A percentile compares a stretch with the other conserved stretches of the same genome.
phyloP scores from a whole-genome alignment of 2,797 vertebrate species.

The Poecilia wingei region DNA sequence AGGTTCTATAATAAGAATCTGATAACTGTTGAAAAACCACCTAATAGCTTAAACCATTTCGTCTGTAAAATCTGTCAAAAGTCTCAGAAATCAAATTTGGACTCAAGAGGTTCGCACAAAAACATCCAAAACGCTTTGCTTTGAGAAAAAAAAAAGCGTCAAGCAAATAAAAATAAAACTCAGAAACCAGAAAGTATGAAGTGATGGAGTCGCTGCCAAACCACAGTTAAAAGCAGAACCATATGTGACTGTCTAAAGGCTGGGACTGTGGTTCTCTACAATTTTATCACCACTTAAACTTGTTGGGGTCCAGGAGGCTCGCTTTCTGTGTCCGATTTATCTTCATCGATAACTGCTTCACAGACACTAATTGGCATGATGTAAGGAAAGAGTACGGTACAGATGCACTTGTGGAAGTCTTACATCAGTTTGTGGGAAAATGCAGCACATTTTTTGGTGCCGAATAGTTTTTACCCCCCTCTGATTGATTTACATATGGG shows the following conservation, averaged over 20 bases:
- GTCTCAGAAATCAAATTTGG: not conserved
- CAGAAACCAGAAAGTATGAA: constrained; percentile 64
- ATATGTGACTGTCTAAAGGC: constrained; percentile 64
- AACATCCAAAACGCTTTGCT: constrained; percentile 46
- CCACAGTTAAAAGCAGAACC: constrained; percentile 74
- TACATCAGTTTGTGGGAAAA: not conserved
- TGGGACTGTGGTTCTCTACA: constrained; percentile 37
- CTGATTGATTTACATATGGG: constrained; percentile 16
- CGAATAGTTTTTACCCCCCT: not conserved
- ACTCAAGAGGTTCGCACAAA: constrained; percentile 17
- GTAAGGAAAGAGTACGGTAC: not conserved
- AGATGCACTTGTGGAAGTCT: not conserved
- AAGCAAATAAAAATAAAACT: constrained; percentile 66
- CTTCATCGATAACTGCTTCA: constrained; percentile 28
- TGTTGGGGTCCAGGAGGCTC: constrained; percentile 17
- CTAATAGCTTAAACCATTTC: not conserved
- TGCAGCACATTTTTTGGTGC: not conserved
- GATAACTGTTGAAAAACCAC: not conserved
- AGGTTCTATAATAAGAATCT: not conserved
- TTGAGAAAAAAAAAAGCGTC: constrained; percentile 41
- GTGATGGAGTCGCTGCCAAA: constrained; percentile 64
- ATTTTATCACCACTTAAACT: constrained; percentile 53
- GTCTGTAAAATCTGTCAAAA: not conserved
- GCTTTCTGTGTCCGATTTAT: constrained; percentile 35
- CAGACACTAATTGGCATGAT: constrained; percentile 13